Conservation (phyloP, 30 jellyfish, hydroid and myxozoan genomes). For the Clytia hemisphaerica region DNA sequence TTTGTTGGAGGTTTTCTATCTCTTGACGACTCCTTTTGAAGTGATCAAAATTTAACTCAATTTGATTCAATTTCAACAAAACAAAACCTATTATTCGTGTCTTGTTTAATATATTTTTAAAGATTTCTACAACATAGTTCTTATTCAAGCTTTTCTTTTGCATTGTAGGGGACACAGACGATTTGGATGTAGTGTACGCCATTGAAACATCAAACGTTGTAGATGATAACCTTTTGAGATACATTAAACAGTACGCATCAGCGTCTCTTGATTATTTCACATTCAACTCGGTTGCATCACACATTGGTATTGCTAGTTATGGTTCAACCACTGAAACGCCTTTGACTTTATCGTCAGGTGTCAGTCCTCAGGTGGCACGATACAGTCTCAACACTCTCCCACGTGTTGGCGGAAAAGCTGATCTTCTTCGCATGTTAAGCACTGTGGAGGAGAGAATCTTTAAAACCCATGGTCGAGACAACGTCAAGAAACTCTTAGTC, state of each 20-base stretch:
- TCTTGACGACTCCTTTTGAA: not conserved
- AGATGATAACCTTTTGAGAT: not conserved
- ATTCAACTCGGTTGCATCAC: not conserved
- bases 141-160: not conserved
- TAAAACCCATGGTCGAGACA: not conserved
- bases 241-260: constrained; percentile 43
- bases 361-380: not conserved
- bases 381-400: not conserved
- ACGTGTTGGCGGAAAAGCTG: not conserved
- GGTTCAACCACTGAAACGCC: not conserved
- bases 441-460: not conserved
- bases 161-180: constrained; percentile 15
- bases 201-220: constrained; percentile 32
- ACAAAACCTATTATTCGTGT: no score
- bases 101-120: not conserved
- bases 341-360: not conserved
- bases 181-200: constrained; percentile 41
- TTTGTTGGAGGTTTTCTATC: not conserved
- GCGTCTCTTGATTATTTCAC: not conserved
- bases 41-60: no score
- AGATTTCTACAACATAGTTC: not conserved
- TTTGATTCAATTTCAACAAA: no score
- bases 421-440: not conserved
- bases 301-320: not conserved
- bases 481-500: not conserved